Evolutionary conservation across 1,140 invertebrate genomes (phyloP).

Genomic region (Rhizoglyphus robini): DNA sequence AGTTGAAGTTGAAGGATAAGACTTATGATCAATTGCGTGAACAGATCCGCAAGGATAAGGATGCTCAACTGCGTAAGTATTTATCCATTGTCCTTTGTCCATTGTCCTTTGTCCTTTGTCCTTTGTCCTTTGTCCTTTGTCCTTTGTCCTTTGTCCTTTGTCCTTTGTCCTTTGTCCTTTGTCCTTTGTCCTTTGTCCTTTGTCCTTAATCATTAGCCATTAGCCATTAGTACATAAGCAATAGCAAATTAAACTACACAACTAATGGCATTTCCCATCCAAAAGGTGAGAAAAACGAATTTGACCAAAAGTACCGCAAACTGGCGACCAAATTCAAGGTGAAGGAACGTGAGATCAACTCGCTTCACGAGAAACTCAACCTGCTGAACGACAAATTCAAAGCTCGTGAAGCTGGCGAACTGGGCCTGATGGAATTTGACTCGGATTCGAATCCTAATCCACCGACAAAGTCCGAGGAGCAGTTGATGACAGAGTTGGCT

Average conservation of each 20-base stretch:
- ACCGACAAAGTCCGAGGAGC: not conserved
- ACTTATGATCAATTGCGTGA: not conserved
- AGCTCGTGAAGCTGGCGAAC: too few species aligned
- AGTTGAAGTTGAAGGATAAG: not conserved
- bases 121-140: too few species aligned
- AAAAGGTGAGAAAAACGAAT: slow-evolving; percentile 13
- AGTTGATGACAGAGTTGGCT: not conserved
- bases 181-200: too few species aligned
- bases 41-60: slow-evolving; percentile 7
- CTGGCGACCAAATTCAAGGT: slow-evolving; percentile 16
- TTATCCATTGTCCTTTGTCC: too few species aligned
- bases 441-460: not conserved
- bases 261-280: not conserved
- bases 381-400: slow-evolving; percentile 4
- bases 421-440: not conserved
- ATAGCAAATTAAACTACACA: not conserved
- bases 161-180: too few species aligned
- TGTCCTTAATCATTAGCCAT: too few species aligned
- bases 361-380: slow-evolving; percentile 9
- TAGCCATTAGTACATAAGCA: not conserved
- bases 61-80: not conserved
- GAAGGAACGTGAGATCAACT: slow-evolving; percentile 7
- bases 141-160: too few species aligned
- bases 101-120: too few species aligned
- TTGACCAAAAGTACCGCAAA: slow-evolving; percentile 3